Conservation (phyloP, 2,888 invertebrate genomes). For the Andrena flavipes region DNA sequence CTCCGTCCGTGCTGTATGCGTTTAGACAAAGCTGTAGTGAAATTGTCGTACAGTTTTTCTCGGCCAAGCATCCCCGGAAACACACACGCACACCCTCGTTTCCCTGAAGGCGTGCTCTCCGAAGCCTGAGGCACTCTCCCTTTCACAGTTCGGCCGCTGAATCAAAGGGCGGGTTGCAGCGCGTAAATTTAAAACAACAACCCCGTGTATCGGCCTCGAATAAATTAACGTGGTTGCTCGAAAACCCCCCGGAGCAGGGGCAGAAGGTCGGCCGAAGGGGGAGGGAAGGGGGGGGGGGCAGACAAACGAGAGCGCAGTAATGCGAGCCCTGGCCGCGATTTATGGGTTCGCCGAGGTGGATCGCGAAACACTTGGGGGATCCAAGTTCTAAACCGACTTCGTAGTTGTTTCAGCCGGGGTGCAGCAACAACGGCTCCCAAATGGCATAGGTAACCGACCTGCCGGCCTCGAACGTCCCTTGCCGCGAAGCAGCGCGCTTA, state of each 20-base stretch:
- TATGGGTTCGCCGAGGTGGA: conserved; percentile 59
- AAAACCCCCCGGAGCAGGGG: conserved; percentile 18
- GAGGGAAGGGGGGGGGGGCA: neutral
- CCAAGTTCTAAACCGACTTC: conserved; percentile 70
- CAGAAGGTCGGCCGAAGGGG: neutral
- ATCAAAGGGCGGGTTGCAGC: neutral
- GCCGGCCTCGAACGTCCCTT: conserved; percentile 25
- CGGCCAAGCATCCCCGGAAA: no score
- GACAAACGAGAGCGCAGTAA: conserved; percentile 56
- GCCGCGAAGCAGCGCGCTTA: conserved; percentile 9
- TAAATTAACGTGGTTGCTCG: conserved; percentile 55
- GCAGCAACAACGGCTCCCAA: conserved; percentile 64
- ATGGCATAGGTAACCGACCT: conserved; percentile 61
- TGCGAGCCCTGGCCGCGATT: conserved; percentile 56
- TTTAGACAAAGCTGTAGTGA: no score
- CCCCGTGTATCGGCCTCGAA: conserved; percentile 26
- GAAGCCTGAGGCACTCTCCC: no score
- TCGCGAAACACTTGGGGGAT: conserved; percentile 65
- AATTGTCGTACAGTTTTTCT: no score
- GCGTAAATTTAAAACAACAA: conserved; percentile 30
- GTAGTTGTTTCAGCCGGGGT: conserved; percentile 47
- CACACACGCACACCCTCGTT: no score
- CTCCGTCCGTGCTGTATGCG: no score
- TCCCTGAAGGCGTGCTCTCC: no score
- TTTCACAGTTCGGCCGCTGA: neutral